These are phyloP conservation scores for Turdus rufiventris DNA, from an alignment of 2,113 vertebrate genomes.

Conservation along the genomic window DNA sequence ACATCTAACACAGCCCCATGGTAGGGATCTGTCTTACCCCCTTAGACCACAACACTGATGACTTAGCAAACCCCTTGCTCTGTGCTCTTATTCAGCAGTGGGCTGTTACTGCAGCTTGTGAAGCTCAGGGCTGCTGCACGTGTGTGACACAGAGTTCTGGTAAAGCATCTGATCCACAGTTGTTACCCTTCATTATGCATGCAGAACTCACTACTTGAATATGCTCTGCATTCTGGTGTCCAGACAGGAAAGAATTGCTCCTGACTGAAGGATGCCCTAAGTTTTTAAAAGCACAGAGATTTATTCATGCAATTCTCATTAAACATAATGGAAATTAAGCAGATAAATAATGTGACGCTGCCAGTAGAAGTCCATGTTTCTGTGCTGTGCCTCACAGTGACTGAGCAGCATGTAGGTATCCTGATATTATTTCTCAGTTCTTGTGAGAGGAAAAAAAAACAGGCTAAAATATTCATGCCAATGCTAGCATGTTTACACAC, in stretches of 20 bases:
- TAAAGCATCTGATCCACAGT: not conserved
- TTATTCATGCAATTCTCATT: not conserved
- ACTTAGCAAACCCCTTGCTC: not conserved
- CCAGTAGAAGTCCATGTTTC: not conserved
- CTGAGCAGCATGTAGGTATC: not conserved
- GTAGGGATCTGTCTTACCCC: not conserved
- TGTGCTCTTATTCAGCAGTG: not conserved
- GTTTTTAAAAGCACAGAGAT: not conserved
- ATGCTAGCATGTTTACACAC: conserved; percentile 4
- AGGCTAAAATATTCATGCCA: not conserved
- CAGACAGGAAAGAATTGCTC: not conserved
- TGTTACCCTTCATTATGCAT: not conserved
- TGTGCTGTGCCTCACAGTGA: not conserved
- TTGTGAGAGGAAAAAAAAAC: not conserved
- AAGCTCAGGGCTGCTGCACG: not conserved
- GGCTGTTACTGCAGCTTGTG: not conserved
- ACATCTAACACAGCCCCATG: not conserved
- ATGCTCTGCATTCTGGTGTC: not conserved
- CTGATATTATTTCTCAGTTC: not conserved
- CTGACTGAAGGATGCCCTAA: not conserved
- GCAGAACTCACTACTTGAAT: not conserved
- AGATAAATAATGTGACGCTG: not conserved
- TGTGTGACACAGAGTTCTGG: not conserved
- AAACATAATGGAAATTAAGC: not conserved
- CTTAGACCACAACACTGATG: not conserved